phyloP scores from a whole-genome alignment of 2,888 invertebrate genomes.

The Autographa gamma region DNA sequence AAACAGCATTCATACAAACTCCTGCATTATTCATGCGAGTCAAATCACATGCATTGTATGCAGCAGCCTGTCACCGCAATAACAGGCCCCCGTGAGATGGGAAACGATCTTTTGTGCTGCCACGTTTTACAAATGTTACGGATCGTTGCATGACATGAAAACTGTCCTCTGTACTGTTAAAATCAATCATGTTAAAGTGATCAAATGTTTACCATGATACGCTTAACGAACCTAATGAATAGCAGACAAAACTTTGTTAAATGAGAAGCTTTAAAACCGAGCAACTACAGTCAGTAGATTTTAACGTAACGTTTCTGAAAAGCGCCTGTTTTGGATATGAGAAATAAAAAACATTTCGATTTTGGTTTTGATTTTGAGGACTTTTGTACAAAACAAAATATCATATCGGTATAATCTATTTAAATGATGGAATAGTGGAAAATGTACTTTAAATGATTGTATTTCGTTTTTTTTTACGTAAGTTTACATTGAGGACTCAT shows the following conservation, averaged over 20 bases:
- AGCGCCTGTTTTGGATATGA: too few species aligned
- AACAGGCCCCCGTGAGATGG: slow-evolving; percentile 59
- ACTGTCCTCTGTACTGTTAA: slow-evolving; percentile 36
- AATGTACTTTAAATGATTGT: too few species aligned
- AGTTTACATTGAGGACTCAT: too few species aligned
- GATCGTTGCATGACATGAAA: slow-evolving; percentile 39
- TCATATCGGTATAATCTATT: too few species aligned
- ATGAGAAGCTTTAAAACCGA: too few species aligned
- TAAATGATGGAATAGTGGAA: too few species aligned
- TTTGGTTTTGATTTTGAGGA: too few species aligned
- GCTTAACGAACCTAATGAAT: slow-evolving; percentile 19
- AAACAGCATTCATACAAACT: slow-evolving; percentile 25
- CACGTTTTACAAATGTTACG: slow-evolving; percentile 34
- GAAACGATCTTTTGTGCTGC: slow-evolving; percentile 47
- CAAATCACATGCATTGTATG: slow-evolving; percentile 47
- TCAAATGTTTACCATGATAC: slow-evolving; percentile 28
- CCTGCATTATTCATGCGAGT: slow-evolving; percentile 49
- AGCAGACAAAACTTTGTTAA: not conserved
- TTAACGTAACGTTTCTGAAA: too few species aligned
- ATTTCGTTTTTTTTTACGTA: too few species aligned
- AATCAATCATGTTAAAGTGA: slow-evolving; percentile 34
- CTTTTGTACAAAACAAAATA: too few species aligned
- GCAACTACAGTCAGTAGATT: too few species aligned
- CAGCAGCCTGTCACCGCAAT: slow-evolving; percentile 45
- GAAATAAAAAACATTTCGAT: too few species aligned